Evolutionary conservation across 1,140 invertebrate genomes (phyloP).

Genomic region (Pseudomyrmex concolor): DNA sequence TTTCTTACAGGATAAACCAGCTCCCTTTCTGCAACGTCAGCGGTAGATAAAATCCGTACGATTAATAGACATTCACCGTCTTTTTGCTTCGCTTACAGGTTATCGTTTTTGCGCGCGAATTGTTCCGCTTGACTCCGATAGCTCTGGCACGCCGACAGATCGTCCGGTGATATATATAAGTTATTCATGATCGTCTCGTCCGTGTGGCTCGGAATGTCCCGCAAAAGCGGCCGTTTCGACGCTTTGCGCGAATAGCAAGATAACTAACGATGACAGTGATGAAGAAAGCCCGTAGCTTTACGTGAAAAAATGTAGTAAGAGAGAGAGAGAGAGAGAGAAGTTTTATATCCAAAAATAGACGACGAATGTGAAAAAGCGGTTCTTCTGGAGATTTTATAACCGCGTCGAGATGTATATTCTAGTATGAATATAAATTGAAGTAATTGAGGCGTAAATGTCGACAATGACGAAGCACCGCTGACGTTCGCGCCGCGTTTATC

Average conservation of each 20-base stretch:
- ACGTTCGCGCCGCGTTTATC: constrained; percentile 20
- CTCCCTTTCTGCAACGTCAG: constrained; percentile 51
- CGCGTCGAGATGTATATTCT: constrained; percentile 8
- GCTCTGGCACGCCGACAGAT: constrained; percentile 38
- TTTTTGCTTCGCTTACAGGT: constrained; percentile 62
- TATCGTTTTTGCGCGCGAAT: constrained; percentile 61
- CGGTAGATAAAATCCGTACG: constrained; percentile 72
- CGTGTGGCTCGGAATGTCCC: constrained; percentile 16
- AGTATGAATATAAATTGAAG: constrained; percentile 47
- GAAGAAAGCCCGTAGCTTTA: constrained; percentile 1
- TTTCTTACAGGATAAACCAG: not conserved
- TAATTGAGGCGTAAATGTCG: constrained; percentile 49
- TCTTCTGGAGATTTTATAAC: constrained; percentile 31
- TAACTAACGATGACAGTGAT: constrained; percentile 15
- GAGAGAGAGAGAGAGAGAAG: not conserved
- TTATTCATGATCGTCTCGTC: constrained; percentile 16
- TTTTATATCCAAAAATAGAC: constrained; percentile 28
- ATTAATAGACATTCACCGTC: constrained; percentile 70
- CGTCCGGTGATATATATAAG: constrained; percentile 32
- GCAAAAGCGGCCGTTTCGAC: not conserved
- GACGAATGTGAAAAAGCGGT: constrained; percentile 14
- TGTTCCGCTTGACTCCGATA: constrained; percentile 48
- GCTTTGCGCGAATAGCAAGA: constrained; percentile 18
- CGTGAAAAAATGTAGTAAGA: not conserved
- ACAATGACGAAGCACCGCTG: constrained; percentile 26